Base-by-base conservation (phyloP, 2,797 vertebrate genomes). In the Xenentodon cancila region DNA sequence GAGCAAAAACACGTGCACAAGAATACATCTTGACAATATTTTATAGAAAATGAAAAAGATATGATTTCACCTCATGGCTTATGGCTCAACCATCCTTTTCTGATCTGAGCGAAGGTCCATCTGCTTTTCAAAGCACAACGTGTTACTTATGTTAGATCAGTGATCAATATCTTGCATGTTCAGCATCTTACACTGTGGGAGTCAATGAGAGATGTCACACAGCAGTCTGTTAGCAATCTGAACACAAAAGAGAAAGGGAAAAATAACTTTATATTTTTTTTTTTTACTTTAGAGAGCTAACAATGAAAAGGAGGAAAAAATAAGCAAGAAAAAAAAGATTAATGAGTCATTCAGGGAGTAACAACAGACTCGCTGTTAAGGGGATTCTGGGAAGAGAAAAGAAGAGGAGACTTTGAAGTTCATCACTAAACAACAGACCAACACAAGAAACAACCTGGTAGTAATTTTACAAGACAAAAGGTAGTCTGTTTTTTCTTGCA, bases 401-500 rank as follows among this genome's bases (percentile, higher is more conserved):
- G 63, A 83, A 59, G 53, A 64, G 58, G 54, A 77, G 77, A 72
- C 61, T 22, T 66, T 46, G 61, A 42, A 80, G 73, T 87, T 86
- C 86, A 89, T 88, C 82, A 84, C 80, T 77, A 71, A 80, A 87
- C 86, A 55, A 80, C 62, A 80, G 75, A 65, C 77, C 64, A 74
- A 64, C 59, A 57, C 68, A 71, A 86, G 80, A 84, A 84, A 77
- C 85, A 92, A 89, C 68, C 89, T 91, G 87, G 84, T 74, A 85
- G 73, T 87, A 75, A 92, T 89, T 89, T 89, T 68, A 78, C 34
- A 54, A 90, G 87, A 92, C 92, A 92, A 92, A 93, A 92, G 89
- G 80, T 86, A 74, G 81, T 85, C 89, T 92, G 87, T 92, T 75
- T 84, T 37, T 74, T 56, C 53, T 68, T 58, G 53, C 76, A 84